Percentiles rank a stretch among this genome's conserved stretches.
phyloP scores from a whole-genome alignment of 2,797 vertebrate genomes.

The Tenualosa thibaudeaui region DNA sequence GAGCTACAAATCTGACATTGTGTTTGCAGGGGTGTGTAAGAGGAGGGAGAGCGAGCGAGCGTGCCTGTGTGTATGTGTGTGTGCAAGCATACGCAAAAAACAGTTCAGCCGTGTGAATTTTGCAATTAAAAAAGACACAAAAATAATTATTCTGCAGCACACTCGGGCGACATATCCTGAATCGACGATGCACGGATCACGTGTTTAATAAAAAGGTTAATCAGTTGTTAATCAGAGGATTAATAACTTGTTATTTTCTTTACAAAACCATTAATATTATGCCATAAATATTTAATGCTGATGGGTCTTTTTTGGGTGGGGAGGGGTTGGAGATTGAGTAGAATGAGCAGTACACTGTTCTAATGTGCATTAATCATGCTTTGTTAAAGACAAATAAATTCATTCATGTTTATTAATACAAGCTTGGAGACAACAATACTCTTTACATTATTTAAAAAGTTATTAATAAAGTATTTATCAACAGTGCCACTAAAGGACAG shows the following conservation, averaged over 20 bases:
- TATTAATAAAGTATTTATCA: conserved; percentile 80
- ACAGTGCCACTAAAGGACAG: conserved; percentile 61
- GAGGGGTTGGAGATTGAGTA: conserved; percentile 52
- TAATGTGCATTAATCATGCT: conserved; percentile 83
- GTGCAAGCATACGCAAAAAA: conserved; percentile 54
- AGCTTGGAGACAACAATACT: conserved; percentile 82
- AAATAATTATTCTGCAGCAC: conserved; percentile 80
- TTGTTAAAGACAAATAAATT: conserved; percentile 83
- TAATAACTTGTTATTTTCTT: conserved; percentile 86
- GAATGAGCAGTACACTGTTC: conserved; percentile 74
- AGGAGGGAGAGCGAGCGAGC: conserved; percentile 27
- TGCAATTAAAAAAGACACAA: conserved; percentile 83
- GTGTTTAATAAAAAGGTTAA: conserved; percentile 84
- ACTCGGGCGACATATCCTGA: conserved; percentile 78
- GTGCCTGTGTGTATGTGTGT: conserved; percentile 26
- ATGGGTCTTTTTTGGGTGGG: conserved; percentile 69
- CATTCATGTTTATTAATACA: conserved; percentile 86
- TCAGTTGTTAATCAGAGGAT: conserved; percentile 85
- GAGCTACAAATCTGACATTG: conserved; percentile 60
- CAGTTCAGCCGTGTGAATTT: conserved; percentile 77
- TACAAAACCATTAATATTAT: conserved; percentile 83
- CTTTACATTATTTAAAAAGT: conserved; percentile 81
- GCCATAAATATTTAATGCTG: conserved; percentile 84
- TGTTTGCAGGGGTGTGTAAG: conserved; percentile 55
- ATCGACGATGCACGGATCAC: conserved; percentile 80